Conservation (phyloP, 1,140 invertebrate genomes). For the Drosophila parvula region DNA sequence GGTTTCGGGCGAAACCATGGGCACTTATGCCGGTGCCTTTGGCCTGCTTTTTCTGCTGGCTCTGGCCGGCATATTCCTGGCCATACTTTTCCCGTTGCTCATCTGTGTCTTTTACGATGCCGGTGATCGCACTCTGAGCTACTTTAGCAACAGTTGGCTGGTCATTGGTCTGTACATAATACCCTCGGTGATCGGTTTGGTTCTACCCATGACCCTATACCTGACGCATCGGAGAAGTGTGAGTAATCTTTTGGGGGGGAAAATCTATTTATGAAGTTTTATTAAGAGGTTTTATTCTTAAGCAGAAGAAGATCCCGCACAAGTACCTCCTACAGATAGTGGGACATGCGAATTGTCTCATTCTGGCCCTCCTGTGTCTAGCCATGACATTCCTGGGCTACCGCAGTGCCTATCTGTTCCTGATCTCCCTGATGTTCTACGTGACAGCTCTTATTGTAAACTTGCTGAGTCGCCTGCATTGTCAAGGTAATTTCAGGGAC, state of each 20-base stretch:
- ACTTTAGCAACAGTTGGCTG: conserved; percentile 88
- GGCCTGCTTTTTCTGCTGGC: conserved; percentile 54
- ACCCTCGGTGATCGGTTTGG: conserved; percentile 84
- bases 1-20: conserved; percentile 25
- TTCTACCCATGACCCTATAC: conserved; percentile 46
- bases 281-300: neutral
- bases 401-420: conserved; percentile 65
- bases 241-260: conserved; percentile 63
- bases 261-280: rapidly evolving
- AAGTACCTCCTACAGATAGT: conserved; percentile 70
- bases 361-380: conserved; percentile 65
- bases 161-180: conserved; percentile 86
- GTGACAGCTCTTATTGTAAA: conserved; percentile 60
- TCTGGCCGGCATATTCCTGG: conserved; percentile 87
- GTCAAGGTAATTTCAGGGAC: conserved; percentile 59
- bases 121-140: conserved; percentile 86
- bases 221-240: conserved; percentile 85
- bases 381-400: conserved; percentile 43
- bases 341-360: conserved; percentile 66
- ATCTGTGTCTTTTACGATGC: conserved; percentile 83
- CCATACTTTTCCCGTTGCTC: conserved; percentile 85
- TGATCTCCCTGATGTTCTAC: conserved; percentile 75
- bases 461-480: conserved; percentile 58
- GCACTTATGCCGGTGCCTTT: conserved; percentile 24
- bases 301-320: conserved; percentile 58